A percentile compares a stretch with the other conserved stretches of the same genome.
These are phyloP conservation scores for Germaria angustata DNA, from an alignment of 2,888 invertebrate species.

Conservation along the genomic window DNA sequence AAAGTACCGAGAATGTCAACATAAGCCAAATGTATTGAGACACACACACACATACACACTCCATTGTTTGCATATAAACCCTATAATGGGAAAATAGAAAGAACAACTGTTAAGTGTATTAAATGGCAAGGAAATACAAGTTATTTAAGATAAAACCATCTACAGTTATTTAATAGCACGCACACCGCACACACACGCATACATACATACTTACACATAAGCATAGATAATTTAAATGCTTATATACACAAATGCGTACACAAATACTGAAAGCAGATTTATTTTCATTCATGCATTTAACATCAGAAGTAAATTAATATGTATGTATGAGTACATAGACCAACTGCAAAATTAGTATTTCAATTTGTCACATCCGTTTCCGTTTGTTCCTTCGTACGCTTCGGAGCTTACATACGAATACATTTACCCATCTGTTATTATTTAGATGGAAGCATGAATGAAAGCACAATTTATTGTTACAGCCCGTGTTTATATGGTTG, in stretches of 20 bases:
- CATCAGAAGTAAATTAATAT: neutral
- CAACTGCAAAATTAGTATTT: conserved; percentile 71
- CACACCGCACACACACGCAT: neutral
- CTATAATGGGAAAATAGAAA: neutral
- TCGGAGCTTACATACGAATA: neutral
- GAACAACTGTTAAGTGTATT: neutral
- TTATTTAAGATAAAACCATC: conserved; percentile 12
- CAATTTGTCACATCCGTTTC: conserved; percentile 76
- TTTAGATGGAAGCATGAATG: conserved; percentile 7
- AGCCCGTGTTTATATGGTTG: neutral
- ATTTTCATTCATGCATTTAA: conserved; percentile 21
- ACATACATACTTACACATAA: neutral
- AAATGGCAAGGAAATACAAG: conserved; percentile 17
- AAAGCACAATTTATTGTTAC: conserved; percentile 29
- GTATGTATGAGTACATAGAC: neutral
- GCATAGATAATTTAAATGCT: neutral
- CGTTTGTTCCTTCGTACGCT: conserved; percentile 52
- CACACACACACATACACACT: neutral
- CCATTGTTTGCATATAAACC: neutral
- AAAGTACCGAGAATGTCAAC: conserved; percentile 26
- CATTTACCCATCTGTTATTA: neutral
- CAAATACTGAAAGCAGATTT: neutral
- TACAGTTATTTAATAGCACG: neutral
- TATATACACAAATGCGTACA: neutral
- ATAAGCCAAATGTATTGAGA: neutral